These are phyloP conservation scores for Macropus fuliginosus DNA, from an alignment of 2,797 vertebrate genomes.

Conservation along the genomic window DNA sequence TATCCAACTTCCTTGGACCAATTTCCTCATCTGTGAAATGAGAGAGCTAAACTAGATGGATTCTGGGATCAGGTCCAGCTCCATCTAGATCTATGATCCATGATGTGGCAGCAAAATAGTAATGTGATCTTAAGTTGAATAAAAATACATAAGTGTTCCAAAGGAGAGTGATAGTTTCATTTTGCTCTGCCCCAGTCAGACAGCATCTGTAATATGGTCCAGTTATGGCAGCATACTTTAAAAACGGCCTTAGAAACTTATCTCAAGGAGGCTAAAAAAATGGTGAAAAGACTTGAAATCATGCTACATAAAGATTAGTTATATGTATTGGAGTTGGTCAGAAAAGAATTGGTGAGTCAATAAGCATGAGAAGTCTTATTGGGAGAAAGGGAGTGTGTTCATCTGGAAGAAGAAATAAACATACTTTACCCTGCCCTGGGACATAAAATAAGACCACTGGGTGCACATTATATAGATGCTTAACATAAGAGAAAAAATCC, in stretches of 20 bases:
- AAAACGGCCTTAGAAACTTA: too few species aligned
- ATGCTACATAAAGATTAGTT: neutral
- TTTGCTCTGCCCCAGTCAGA: too few species aligned
- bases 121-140: neutral
- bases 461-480: neutral
- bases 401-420: neutral
- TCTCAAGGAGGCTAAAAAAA: too few species aligned
- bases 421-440: too few species aligned
- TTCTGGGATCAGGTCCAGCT: neutral
- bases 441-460: neutral
- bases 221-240: neutral
- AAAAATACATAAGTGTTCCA: too few species aligned
- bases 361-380: neutral
- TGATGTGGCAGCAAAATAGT: neutral
- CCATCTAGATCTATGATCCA: neutral
- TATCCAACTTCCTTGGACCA: neutral
- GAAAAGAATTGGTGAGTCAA: neutral
- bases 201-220: neutral
- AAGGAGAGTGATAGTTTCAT: neutral
- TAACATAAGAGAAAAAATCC: neutral
- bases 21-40: neutral
- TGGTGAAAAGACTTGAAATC: too few species aligned
- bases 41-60: neutral
- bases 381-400: neutral
- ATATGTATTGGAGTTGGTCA: neutral